Base-by-base conservation (phyloP, 2,113 vertebrate genomes). In the Dasyurus viverrinus region DNA sequence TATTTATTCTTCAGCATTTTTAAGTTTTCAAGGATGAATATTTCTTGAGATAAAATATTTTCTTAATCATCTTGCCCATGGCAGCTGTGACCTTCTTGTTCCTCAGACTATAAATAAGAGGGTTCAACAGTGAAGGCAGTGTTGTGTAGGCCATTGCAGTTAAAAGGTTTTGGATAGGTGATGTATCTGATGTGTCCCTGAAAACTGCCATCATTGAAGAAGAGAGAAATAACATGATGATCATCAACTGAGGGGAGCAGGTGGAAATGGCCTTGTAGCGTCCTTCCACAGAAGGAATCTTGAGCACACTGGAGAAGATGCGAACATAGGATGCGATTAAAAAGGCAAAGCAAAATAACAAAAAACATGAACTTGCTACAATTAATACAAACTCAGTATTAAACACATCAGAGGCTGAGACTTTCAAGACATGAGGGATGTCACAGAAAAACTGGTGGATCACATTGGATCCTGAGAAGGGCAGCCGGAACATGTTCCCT, bases 231-330 rank as follows among this genome's bases (percentile, higher is more conserved):
- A 96, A 60, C 8, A 60, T 54, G 42, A 97, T 92, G 8, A 94
- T n/a, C 89, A 52, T 25, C 11, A 96, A 42, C 8, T 95, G 93
- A 26, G 95, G 91, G 8, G 92, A 42, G 90, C 94, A 95, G 8
- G 93, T 93, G 24, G 97, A 91, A 92, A 93, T 92, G 48, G 91
- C 90, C 60, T 94, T 97, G 36, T 52, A 54, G 54, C 91, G 94
- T 1, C 94, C 47, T 11, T 95, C 57, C 5, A 47, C 4, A 90
- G 84, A 95, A 25, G 89, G 48, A 48, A 48, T 48, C 48, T 48
- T 48, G 48, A 48, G 48, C 48, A 48, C 48, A 48, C 7, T 48
- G 48, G 48, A 48, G 48, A 48, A 48, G 48, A 48, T 48, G 48
- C 48, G 48, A 8, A 6, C 48, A 6, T 48, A 48, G 48, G 48